Conservation (phyloP, 2,888 invertebrate species). For the Lottia scabra region DNA sequence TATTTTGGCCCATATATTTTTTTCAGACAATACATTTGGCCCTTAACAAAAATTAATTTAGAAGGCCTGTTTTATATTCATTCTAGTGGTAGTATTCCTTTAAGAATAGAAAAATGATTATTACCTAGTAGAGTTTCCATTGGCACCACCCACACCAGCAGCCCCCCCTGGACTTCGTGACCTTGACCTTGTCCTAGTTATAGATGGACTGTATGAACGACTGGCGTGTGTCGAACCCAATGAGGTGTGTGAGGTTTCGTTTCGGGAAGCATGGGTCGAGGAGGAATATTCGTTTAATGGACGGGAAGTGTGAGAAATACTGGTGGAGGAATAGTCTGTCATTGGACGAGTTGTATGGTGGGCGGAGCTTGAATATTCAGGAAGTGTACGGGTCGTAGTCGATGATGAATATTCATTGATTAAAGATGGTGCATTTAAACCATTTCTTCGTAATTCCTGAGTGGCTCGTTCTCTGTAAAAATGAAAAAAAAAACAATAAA, state of each 20-base stretch:
- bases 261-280: constrained; percentile 21
- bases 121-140: too few species aligned
- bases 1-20: too few species aligned
- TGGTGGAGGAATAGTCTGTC: constrained; percentile 20
- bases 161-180: constrained; percentile 24
- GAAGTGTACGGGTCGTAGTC: constrained; percentile 24
- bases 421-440: constrained; percentile 58
- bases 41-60: too few species aligned
- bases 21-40: too few species aligned
- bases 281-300: constrained; percentile 28
- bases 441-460: constrained; percentile 65
- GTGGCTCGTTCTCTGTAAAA: constrained; percentile 65
- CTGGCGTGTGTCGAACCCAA: constrained; percentile 7
- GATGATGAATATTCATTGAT: constrained; percentile 36
- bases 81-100: too few species aligned
- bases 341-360: too few species aligned
- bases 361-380: too few species aligned
- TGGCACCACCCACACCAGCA: too few species aligned
- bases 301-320: constrained; percentile 2
- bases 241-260: not conserved
- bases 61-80: too few species aligned
- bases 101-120: too few species aligned
- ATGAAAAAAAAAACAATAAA: constrained; percentile 6
- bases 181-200: constrained; percentile 35
- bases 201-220: constrained; percentile 26